phyloP scores from a whole-genome alignment of 2,113 vertebrate species.

The Myotis davidii region DNA sequence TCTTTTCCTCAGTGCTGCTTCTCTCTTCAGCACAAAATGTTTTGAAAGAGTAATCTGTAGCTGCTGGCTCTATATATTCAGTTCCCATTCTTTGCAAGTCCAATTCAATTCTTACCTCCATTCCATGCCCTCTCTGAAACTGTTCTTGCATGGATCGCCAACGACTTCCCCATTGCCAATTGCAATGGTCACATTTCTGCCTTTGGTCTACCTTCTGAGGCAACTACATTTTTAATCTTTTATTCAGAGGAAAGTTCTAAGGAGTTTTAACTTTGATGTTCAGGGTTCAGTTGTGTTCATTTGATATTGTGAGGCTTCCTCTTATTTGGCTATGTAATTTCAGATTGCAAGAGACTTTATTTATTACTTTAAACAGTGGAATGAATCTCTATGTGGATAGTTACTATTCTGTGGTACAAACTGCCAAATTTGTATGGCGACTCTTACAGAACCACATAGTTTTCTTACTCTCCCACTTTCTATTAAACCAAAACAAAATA shows the following conservation, averaged over 20 bases:
- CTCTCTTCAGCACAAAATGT: neutral
- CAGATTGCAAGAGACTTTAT: neutral
- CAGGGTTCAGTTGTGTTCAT: neutral
- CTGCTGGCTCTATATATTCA: neutral
- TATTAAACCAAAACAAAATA: constrained; percentile 10
- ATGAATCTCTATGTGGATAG: neutral
- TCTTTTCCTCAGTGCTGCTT: neutral
- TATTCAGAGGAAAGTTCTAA: neutral
- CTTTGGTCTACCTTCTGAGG: neutral
- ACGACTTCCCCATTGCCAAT: neutral
- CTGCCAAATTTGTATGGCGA: neutral
- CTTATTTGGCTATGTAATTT: constrained; percentile 24
- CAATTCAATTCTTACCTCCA: neutral
- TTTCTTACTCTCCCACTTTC: neutral
- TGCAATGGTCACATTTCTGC: neutral
- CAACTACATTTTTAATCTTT: neutral
- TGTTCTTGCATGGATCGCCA: neutral
- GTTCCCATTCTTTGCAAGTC: neutral
- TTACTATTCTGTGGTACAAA: neutral
- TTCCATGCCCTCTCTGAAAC: neutral
- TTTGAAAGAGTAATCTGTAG: neutral
- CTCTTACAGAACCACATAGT: neutral
- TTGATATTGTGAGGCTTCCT: neutral
- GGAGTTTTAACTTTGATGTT: neutral
- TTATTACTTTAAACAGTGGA: neutral